A percentile compares a stretch with the other conserved stretches of the same genome.
Conservation (phyloP, 37 sponge, comb jelly and placozoan species). For the Ephydatia muelleri region DNA sequence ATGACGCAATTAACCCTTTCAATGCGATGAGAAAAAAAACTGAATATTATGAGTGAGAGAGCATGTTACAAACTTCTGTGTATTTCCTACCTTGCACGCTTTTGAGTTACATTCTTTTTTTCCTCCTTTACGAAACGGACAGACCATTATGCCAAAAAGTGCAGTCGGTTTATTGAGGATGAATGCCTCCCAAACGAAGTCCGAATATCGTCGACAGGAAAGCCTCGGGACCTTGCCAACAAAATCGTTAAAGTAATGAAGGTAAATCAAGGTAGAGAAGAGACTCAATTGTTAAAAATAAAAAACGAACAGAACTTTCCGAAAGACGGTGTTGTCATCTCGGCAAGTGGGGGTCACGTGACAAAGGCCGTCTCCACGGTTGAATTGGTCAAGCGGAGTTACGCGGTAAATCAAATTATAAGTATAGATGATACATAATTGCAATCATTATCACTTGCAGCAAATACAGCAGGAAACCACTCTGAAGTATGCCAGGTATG, state of each 20-base stretch:
- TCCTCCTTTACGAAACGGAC: neutral
- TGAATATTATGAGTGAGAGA: constrained; percentile 12
- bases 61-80: too few species aligned
- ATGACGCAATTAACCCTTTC: too few species aligned
- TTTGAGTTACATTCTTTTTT: too few species aligned
- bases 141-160: constrained; percentile 70
- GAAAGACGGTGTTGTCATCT: constrained; percentile 40
- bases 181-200: constrained; percentile 45
- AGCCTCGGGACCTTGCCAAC: constrained; percentile 33
- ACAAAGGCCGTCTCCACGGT: constrained; percentile 55
- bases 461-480: constrained; percentile 26
- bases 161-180: constrained; percentile 38
- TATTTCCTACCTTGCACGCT: too few species aligned
- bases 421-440: neutral
- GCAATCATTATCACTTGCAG: neutral
- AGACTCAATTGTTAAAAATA: neutral
- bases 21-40: too few species aligned
- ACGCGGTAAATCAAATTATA: constrained; percentile 12
- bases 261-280: neutral
- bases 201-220: constrained; percentile 17
- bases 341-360: constrained; percentile 57
- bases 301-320: constrained; percentile 42
- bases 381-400: constrained; percentile 45
- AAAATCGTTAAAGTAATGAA: constrained; percentile 20
- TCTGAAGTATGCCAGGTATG: constrained; percentile 48